Evolutionary conservation across 2,888 invertebrate genomes (phyloP).

Genomic region (Cordilura impudica): DNA sequence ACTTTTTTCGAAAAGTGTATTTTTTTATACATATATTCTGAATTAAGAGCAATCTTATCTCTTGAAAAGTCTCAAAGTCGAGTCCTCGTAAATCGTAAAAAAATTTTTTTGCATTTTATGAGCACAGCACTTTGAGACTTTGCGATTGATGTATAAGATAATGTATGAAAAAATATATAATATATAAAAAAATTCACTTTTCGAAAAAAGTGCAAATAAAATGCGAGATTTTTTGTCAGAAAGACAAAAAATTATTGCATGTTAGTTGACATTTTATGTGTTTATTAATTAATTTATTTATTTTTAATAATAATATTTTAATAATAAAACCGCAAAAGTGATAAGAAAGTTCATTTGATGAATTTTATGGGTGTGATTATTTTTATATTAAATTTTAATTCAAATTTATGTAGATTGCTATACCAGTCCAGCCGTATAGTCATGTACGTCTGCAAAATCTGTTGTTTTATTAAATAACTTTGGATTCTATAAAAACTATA

Average conservation of each 20-base stretch:
- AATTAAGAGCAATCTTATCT: too few relatives aligned
- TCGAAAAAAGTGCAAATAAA: not conserved
- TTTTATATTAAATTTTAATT: not conserved
- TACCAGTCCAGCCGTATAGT: too few relatives aligned
- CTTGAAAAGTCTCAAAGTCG: too few relatives aligned
- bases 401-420: not conserved
- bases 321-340: not conserved
- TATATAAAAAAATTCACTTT: not conserved
- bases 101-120: too few relatives aligned
- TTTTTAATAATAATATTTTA: not conserved
- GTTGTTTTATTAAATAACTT: not conserved
- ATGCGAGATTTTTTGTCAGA: too few relatives aligned
- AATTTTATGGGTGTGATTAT: constrained; percentile 32
- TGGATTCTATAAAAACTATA: not conserved
- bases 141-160: too few relatives aligned
- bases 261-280: not conserved
- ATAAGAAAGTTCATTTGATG: constrained; percentile 41
- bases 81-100: too few relatives aligned
- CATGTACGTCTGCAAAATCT: constrained; percentile 16
- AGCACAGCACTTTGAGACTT: too few relatives aligned
- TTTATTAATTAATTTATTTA: not conserved
- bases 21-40: too few relatives aligned
- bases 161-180: too few relatives aligned
- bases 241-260: not conserved
- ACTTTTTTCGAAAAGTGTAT: too few relatives aligned